Evolutionary conservation across 1,140 invertebrate genomes (phyloP).

Genomic region (Agrilus planipennis): DNA sequence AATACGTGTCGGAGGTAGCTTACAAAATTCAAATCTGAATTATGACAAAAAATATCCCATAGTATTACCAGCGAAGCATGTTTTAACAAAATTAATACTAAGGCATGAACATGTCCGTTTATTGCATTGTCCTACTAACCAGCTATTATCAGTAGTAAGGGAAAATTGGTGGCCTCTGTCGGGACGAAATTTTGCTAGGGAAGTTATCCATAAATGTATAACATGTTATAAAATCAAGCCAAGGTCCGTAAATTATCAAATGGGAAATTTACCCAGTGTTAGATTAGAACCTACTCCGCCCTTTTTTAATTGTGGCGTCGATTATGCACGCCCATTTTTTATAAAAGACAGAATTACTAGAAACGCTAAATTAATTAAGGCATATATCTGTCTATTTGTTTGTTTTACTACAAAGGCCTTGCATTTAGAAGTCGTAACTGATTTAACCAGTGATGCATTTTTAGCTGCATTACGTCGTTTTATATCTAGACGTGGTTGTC

Average conservation of each 20-base stretch:
- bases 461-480: too few relatives aligned
- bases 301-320: too few relatives aligned
- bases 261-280: neutral
- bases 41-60: slow-evolving; percentile 15
- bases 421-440: too few relatives aligned
- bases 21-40: slow-evolving; percentile 1
- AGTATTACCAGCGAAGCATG: slow-evolving; percentile 9
- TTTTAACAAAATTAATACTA: slow-evolving; percentile 14
- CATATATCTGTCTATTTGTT: too few relatives aligned
- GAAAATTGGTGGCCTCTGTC: neutral
- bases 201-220: slow-evolving; percentile 1
- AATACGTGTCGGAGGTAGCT: too few relatives aligned
- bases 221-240: slow-evolving; percentile 2
- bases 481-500: too few relatives aligned
- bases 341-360: too few relatives aligned
- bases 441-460: too few relatives aligned
- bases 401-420: too few relatives aligned
- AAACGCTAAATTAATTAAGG: too few relatives aligned
- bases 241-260: neutral
- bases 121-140: slow-evolving; percentile 14
- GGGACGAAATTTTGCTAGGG: neutral
- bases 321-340: too few relatives aligned
- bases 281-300: too few relatives aligned
- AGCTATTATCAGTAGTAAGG: slow-evolving; percentile 2
- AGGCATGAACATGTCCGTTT: slow-evolving; percentile 5